Evolutionary conservation across 2,888 invertebrate species (phyloP), one percentile per base, ranked within the genome.

Genomic region (Phragmatobia fuliginosa): DNA sequence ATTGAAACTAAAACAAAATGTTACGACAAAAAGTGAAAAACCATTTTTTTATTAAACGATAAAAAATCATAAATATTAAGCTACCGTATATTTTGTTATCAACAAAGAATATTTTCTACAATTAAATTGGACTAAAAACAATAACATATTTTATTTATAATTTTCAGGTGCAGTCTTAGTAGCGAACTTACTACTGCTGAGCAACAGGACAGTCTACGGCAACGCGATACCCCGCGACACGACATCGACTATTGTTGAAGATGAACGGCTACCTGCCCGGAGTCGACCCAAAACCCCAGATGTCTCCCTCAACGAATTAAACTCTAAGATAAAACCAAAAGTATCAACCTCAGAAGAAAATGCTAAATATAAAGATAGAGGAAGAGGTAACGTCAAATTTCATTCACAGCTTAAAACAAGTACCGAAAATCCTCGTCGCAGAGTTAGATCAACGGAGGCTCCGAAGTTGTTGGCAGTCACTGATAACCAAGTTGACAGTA

Each of bases 91-190:
- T 38, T 41, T 41, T 41, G 18, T 41, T 18, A 41, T 16, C 1
- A 41, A 38, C 38, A n/a, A n/a, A n/a, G n/a, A n/a, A n/a, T n/a
- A n/a, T n/a, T n/a, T n/a, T n/a, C n/a, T 36, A 36, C 36, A 11
- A 36, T 36, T 36, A 10, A 1, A 38, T 38, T 2, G 4, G 16
- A 38, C 16, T 16, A 3, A 38, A 38, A 38, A 41, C 1, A 8
- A 49, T n/a, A 49, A 49, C 8, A 49, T 49, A n/a, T 8, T n/a
- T 5, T 1, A 62, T 38, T 63, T 28, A n/a, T n/a, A 32, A n/a
- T 66, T 94, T 94, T 49, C 92, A 95, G 95, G 94, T 91, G 94
- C 91, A 87, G 93, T 90, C 86, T 83, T 94, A 90, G 91, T 94
- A 93, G 92, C 94, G 75, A 89, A 86, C 74, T 76, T 95, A 91